Base-by-base conservation (phyloP, 2,113 vertebrate genomes). In the Phrynosoma blainvillii region DNA sequence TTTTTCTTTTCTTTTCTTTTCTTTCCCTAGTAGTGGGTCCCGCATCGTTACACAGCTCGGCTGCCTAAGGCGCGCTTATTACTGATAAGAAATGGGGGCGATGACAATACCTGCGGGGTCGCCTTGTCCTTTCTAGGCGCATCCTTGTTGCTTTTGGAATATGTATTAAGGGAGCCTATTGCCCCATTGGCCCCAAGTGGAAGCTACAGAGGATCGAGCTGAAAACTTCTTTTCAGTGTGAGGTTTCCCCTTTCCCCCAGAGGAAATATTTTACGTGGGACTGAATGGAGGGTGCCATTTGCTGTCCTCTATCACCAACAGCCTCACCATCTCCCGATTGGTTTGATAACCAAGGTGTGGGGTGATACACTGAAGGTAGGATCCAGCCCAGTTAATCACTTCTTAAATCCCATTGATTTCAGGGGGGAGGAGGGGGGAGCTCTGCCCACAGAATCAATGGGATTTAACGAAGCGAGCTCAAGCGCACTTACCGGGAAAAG, bases 1-100 rank as follows among this genome's bases (percentile, higher is more conserved):
- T 9, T 65, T 20, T 20, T 20, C 62, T 20, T 16, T 65, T 65
- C 4, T 65, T 65, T 66, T 21, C 65, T 16, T 92, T 93, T 74
- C 95, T 95, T 81, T 93, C 90, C 96, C 94, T 94, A 94, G 68
- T 85, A 79, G 84, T 94, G 94, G 91, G 96, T 93, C 92, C 95
- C 92, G 93, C 47, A 25, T 91, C 1, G 40, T 95, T 93, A 91
- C 93, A 90, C 91, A 91, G 90, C 84, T 59, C 87, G 94, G 89
- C 87, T 89, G 86, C 79, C 89, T 89, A 93, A 91, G 89, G 84
- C 42, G 94, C 89, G 65, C 83, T 90, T 95, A 95, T 96, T 96
- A 93, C 94, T 94, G 88, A 86, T 92, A 91, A 93, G 93, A 95
- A 93, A 93, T 93, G 94, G 90, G 89, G 85, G 93, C 94, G 95